Evolutionary conservation across 2,888 invertebrate genomes (phyloP).

Genomic region (Antheraea assamensis): DNA sequence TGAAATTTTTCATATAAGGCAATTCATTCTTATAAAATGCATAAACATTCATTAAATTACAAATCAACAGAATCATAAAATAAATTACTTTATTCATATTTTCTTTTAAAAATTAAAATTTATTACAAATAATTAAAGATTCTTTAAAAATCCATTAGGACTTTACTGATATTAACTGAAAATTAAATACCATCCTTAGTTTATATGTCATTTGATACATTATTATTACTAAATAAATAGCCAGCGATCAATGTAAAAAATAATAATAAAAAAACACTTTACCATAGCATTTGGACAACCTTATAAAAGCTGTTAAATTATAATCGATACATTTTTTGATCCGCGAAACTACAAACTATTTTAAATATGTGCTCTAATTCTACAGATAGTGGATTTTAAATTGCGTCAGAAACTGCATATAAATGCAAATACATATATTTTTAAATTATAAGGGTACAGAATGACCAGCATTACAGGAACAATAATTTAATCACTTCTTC

Average conservation of each 20-base stretch:
- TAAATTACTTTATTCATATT: constrained; percentile 29
- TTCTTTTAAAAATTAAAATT: constrained; percentile 31
- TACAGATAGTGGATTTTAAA: background rate
- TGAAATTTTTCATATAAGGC: constrained; percentile 53
- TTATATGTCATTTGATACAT: background rate
- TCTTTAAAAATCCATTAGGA: background rate
- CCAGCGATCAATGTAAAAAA: background rate
- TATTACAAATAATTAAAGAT: constrained; percentile 28
- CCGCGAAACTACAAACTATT: too few species aligned
- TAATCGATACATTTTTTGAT: too few species aligned
- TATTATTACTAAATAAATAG: background rate
- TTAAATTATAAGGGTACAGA: background rate
- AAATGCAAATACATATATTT: background rate
- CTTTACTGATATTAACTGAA: background rate
- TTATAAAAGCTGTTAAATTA: background rate
- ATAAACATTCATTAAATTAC: constrained; percentile 43
- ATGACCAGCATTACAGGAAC: background rate
- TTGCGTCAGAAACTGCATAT: background rate
- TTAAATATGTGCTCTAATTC: background rate
- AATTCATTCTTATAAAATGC: constrained; percentile 56
- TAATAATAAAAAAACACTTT: background rate
- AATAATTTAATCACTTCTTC: background rate
- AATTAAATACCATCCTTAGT: background rate
- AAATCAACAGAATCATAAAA: constrained; percentile 48
- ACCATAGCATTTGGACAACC: background rate